These are phyloP conservation scores for Hozukius guyotensis DNA, from an alignment of 2,797 vertebrate genomes.

Conservation along the genomic window DNA sequence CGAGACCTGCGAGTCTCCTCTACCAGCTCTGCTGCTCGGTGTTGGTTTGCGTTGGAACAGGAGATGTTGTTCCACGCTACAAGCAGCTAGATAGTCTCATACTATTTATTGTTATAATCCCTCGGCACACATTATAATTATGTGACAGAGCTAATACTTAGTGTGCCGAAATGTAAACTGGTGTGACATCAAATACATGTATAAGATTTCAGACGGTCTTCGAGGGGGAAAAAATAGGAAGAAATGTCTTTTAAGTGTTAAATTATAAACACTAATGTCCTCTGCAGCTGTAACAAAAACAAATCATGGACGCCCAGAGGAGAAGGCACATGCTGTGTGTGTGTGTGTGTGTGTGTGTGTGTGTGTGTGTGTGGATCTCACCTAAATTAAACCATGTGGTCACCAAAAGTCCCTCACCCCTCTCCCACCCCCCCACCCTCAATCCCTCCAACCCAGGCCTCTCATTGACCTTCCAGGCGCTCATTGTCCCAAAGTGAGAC, in stretches of 20 bases:
- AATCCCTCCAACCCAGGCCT: conserved; percentile 69
- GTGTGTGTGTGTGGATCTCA: conserved; percentile 32
- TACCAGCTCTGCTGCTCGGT: neutral
- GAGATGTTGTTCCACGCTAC: conserved; percentile 67
- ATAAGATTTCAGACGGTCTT: conserved; percentile 51
- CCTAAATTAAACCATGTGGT: conserved; percentile 78
- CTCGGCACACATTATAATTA: conserved; percentile 73
- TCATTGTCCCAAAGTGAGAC: conserved; percentile 84
- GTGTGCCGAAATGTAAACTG: conserved; percentile 56
- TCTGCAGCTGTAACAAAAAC: conserved; percentile 53
- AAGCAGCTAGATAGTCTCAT: conserved; percentile 51
- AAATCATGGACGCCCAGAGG: conserved; percentile 40
- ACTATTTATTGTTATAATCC: conserved; percentile 76
- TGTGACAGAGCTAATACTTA: conserved; percentile 64
- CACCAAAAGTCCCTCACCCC: conserved; percentile 54
- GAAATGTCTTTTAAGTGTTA: conserved; percentile 65
- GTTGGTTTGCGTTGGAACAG: conserved; percentile 69
- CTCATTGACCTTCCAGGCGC: conserved; percentile 79
- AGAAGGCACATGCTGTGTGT: conserved; percentile 24
- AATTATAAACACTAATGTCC: conserved; percentile 58
- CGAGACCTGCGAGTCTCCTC: conserved; percentile 35
- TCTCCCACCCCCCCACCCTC: conserved; percentile 55
- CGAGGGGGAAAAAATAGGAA: conserved; percentile 18
- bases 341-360: conserved; percentile 7
- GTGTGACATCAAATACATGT: conserved; percentile 60